phyloP scores from a whole-genome alignment of 2,888 invertebrate species.

The Andrena trimmerana region DNA sequence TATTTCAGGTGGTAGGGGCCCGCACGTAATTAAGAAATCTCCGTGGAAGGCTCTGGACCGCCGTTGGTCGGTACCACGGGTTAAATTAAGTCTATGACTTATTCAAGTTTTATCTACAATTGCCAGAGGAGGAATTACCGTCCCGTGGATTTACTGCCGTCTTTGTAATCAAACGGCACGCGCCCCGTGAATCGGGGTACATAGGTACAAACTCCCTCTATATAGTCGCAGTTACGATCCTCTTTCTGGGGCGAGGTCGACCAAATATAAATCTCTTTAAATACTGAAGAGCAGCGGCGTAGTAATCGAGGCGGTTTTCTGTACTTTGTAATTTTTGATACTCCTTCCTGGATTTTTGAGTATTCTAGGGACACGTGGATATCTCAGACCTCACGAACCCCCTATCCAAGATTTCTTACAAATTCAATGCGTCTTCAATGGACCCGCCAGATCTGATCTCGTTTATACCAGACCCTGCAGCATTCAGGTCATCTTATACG shows the following conservation, averaged over 20 bases:
- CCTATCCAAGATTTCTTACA: too few relatives aligned
- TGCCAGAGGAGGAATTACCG: conserved; percentile 81
- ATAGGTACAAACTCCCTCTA: not conserved
- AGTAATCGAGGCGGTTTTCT: too few relatives aligned
- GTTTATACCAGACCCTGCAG: not conserved
- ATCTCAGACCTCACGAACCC: too few relatives aligned
- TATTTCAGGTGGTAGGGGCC: conserved; percentile 28
- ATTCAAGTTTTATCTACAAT: conserved; percentile 85
- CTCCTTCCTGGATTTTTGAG: too few relatives aligned
- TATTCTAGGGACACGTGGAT: too few relatives aligned
- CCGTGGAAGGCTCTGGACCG: conserved; percentile 75
- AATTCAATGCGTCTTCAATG: not conserved
- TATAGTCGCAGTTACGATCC: not conserved
- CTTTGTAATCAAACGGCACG: conserved; percentile 80
- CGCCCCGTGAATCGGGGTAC: conserved; percentile 45
- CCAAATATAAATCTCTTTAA: not conserved
- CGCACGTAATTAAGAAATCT: conserved; percentile 84
- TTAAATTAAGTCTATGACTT: conserved; percentile 85
- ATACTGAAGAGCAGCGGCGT: too few relatives aligned
- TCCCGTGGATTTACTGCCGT: conserved; percentile 77
- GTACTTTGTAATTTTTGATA: too few relatives aligned
- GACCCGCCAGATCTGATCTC: not conserved
- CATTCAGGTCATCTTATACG: too few relatives aligned
- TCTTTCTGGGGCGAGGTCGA: not conserved
- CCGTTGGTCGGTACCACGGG: conserved; percentile 69